Percentiles rank a stretch among this genome's conserved stretches.
phyloP scores from a whole-genome alignment of 2,113 vertebrate species.

The Geococcyx californianus region DNA sequence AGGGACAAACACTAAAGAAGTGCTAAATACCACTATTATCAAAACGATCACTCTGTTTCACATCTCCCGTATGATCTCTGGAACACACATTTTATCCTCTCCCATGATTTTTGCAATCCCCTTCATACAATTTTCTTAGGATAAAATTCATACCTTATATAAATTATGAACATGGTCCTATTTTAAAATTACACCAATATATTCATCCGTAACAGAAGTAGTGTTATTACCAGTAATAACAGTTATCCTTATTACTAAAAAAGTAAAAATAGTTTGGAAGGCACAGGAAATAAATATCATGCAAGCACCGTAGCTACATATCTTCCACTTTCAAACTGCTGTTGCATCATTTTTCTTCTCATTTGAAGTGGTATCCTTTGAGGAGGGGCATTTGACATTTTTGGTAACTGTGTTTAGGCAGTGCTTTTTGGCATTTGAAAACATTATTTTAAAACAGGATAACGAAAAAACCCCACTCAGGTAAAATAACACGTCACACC shows the following conservation, averaged over 20 bases:
- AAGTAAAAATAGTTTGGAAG: background rate
- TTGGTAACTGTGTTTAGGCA: background rate
- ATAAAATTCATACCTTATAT: background rate
- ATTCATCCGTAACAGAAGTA: background rate
- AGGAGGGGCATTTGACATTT: background rate
- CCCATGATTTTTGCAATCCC: background rate
- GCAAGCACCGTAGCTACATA: background rate
- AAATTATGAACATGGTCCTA: constrained; percentile 5
- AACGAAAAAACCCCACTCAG: background rate
- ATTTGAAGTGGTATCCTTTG: background rate
- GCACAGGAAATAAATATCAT: background rate
- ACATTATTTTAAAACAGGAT: background rate
- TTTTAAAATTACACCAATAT: background rate
- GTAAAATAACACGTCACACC: background rate
- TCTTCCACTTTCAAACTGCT: background rate
- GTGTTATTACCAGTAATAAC: background rate
- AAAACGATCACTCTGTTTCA: background rate
- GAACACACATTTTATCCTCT: background rate
- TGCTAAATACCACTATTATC: background rate
- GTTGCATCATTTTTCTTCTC: background rate
- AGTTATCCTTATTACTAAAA: background rate
- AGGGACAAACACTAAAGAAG: background rate
- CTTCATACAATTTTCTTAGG: background rate
- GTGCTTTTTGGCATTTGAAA: background rate
- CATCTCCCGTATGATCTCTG: background rate